phyloP scores from a whole-genome alignment of 2,888 invertebrate genomes.

The Digitonthophagus gazella region DNA sequence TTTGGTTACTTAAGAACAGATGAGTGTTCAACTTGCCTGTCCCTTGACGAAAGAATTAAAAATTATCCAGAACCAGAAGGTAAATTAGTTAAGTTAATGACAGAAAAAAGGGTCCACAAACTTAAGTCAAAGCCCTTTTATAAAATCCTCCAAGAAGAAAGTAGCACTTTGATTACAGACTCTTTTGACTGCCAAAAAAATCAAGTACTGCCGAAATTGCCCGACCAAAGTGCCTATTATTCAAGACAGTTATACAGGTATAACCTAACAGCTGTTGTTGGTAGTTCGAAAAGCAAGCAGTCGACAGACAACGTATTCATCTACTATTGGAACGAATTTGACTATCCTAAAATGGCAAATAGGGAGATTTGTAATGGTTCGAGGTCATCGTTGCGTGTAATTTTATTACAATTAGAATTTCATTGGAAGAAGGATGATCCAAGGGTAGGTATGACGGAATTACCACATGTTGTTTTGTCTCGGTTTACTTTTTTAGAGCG shows the following conservation, averaged over 20 bases:
- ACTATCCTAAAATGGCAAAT: neutral
- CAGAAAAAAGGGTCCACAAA: constrained; percentile 18
- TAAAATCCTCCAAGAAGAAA: constrained; percentile 9
- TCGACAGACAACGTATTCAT: too few relatives aligned
- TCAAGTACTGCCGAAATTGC: constrained; percentile 39
- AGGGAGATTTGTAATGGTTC: too few relatives aligned
- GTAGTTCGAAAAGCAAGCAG: constrained; percentile 33
- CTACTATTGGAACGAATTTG: too few relatives aligned
- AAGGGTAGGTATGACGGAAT: too few relatives aligned
- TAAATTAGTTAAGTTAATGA: neutral
- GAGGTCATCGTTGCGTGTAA: too few relatives aligned
- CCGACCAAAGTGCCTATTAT: constrained; percentile 43
- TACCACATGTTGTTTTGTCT: too few relatives aligned
- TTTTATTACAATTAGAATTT: too few relatives aligned
- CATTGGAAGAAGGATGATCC: too few relatives aligned
- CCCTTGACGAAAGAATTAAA: constrained; percentile 22
- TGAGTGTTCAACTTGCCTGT: constrained; percentile 31
- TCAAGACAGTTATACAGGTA: constrained; percentile 41
- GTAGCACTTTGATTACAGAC: constrained; percentile 25
- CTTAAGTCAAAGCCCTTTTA: too few relatives aligned
- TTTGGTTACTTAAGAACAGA: neutral
- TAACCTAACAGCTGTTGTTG: constrained; percentile 42
- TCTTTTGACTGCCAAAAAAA: constrained; percentile 44
- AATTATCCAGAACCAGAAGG: constrained; percentile 15
- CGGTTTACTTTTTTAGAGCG: too few relatives aligned